Evolutionary conservation across 2,797 vertebrate genomes (phyloP).

Genomic region (Typhlichthys subterraneus): DNA sequence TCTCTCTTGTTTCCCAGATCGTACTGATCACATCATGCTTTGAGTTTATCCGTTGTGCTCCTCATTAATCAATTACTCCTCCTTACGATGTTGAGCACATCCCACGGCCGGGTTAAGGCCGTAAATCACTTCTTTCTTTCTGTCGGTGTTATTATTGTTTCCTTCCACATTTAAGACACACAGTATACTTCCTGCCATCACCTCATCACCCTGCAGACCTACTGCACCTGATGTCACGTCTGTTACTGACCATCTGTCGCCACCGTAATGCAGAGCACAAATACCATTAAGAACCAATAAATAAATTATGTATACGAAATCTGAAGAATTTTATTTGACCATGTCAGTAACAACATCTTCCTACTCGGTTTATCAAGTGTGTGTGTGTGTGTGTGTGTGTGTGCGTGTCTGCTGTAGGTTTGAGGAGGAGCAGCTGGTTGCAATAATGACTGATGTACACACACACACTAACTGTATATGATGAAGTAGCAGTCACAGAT

Average conservation of each 20-base stretch:
- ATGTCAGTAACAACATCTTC: too few relatives aligned
- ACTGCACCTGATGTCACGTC: background rate
- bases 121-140: too few relatives aligned
- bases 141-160: background rate
- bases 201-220: conserved; percentile 13
- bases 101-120: too few relatives aligned
- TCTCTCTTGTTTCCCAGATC: conserved; percentile 15
- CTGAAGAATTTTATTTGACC: too few relatives aligned
- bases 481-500: conserved; percentile 75
- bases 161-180: background rate
- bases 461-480: conserved; percentile 43
- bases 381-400: conserved; percentile 30
- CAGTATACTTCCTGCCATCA: background rate
- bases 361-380: conserved; percentile 6
- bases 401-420: conserved; percentile 23
- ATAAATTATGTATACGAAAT: too few relatives aligned
- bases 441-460: conserved; percentile 73
- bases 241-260: conserved; percentile 23
- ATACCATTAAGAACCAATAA: too few relatives aligned
- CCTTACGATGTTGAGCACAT: background rate
- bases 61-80: conserved; percentile 1
- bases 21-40: conserved; percentile 11
- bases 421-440: conserved; percentile 66
- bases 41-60: conserved; percentile 10
- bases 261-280: conserved; percentile 18